Evolutionary conservation across 1,140 invertebrate species (phyloP), one percentile per base, ranked within the genome.

Genomic region (Eumaeus atala): DNA sequence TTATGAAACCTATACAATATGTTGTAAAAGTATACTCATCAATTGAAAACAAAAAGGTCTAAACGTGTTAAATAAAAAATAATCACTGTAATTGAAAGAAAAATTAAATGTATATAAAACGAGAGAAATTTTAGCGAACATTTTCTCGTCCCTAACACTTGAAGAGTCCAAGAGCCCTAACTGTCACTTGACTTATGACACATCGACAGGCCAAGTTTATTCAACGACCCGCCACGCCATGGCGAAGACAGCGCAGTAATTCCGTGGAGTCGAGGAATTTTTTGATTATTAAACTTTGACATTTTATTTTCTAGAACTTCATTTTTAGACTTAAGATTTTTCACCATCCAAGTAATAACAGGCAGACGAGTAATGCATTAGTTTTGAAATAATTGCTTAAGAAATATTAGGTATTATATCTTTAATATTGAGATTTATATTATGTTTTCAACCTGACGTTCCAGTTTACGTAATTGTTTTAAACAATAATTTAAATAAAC

Each of bases 131-230:
- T 44, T 50, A 35, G 50, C 57, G 61, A 61, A 48, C 36, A 56
- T 73, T 72, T 54, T 56, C 64, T 59, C 36, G 56, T 72, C 67
- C 67, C 58, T 54, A 54, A 73, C 69, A 66, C 64, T 66, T 64
- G 65, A 64, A 67, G 56, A 61, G 61, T 75, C 64, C 66, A 59
- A 64, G 67, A 62, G 61, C 59, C 58, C 73, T 61, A 60, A 81
- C 66, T 68, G 65, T 85, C 78, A 81, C 83, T 85, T 81, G 77
- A 81, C 80, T 83, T 84, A 77, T 83, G 80, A 86, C 80, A 84
- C 79, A 86, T 86, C 76, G 83, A 84, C 76, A 81, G 68, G 69
- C 64, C 74, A 79, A 84, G 80, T 84, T 84, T 85, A 82, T 80
- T 78, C 70, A 80, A 69, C 73, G 67, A 63, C 60, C 73, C 72